phyloP scores from a whole-genome alignment of 2,888 invertebrate species.

The Sinodicranocentrus sp. region DNA sequence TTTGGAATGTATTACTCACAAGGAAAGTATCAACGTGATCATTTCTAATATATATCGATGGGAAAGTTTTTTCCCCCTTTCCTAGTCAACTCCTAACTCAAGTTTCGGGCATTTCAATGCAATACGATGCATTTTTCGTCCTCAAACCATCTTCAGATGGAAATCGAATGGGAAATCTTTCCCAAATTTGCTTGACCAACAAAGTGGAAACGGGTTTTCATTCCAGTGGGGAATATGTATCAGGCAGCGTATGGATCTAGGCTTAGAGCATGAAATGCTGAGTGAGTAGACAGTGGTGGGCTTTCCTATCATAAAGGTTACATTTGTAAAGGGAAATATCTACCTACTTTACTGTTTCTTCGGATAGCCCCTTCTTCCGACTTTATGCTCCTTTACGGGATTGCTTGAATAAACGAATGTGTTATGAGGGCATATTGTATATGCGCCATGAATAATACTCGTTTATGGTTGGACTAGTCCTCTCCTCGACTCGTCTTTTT shows the following conservation, averaged over 20 bases:
- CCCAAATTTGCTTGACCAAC: slow-evolving; percentile 76
- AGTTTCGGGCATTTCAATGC: slow-evolving; percentile 34
- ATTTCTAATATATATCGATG: slow-evolving; percentile 35
- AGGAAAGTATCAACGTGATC: slow-evolving; percentile 35
- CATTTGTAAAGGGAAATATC: too few species aligned
- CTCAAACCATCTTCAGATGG: slow-evolving; percentile 66
- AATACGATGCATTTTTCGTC: slow-evolving; percentile 39
- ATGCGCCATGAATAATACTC: slow-evolving; percentile 69
- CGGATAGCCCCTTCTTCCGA: neutral
- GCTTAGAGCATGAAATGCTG: slow-evolving; percentile 51
- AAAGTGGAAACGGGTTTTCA: slow-evolving; percentile 74
- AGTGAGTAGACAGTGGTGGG: slow-evolving; percentile 14
- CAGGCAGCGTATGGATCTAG: slow-evolving; percentile 44
- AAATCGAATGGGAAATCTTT: slow-evolving; percentile 76
- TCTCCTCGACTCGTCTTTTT: slow-evolving; percentile 39
- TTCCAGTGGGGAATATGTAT: slow-evolving; percentile 73
- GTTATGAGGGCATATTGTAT: slow-evolving; percentile 62
- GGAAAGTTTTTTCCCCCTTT: slow-evolving; percentile 5
- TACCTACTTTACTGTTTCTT: too few species aligned
- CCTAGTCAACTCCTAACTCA: neutral
- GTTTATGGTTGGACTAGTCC: slow-evolving; percentile 48
- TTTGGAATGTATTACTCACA: neutral
- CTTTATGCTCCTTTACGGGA: slow-evolving; percentile 1
- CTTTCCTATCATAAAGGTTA: too few species aligned
- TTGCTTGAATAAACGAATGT: slow-evolving; percentile 64